Evolutionary conservation across 2,113 vertebrate species (phyloP).

Genomic region (Lophura nycthemera): DNA sequence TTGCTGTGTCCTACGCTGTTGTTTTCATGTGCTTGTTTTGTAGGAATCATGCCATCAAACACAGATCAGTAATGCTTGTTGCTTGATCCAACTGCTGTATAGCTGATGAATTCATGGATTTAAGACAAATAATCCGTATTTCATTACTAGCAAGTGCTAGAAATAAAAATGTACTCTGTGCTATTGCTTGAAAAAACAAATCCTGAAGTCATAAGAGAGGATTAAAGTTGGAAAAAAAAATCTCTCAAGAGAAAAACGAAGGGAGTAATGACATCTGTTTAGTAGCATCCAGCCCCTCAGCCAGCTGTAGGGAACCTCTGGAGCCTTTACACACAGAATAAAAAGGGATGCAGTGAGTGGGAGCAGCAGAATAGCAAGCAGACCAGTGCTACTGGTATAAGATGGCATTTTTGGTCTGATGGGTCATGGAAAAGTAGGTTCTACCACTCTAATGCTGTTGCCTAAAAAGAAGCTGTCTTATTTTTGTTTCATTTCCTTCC

Average conservation of each 20-base stretch:
- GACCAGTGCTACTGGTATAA: neutral
- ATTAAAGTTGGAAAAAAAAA: slow-evolving; percentile 35
- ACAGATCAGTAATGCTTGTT: neutral
- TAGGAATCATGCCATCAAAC: neutral
- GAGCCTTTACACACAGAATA: neutral
- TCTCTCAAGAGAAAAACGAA: neutral
- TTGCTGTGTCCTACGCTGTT: neutral
- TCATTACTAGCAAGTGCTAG: slow-evolving; percentile 49
- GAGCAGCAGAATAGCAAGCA: neutral
- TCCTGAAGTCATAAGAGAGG: slow-evolving; percentile 37
- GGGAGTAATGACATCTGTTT: slow-evolving; percentile 34
- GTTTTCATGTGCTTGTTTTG: slow-evolving; percentile 5
- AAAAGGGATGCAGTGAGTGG: fast-evolving
- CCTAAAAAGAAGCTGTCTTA: neutral
- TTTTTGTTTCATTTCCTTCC: neutral
- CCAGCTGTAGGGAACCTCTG: neutral
- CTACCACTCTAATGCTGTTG: neutral
- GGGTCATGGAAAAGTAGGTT: neutral
- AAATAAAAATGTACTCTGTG: slow-evolving; percentile 50
- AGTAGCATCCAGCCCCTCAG: neutral
- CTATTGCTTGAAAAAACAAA: slow-evolving; percentile 41
- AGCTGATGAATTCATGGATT: slow-evolving; percentile 58
- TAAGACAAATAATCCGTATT: slow-evolving; percentile 62
- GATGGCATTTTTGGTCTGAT: neutral
- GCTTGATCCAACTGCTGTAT: slow-evolving; percentile 13